Evolutionary conservation across 1,140 invertebrate species (phyloP), one percentile per base, ranked within the genome.

Genomic region (Sipha flava): DNA sequence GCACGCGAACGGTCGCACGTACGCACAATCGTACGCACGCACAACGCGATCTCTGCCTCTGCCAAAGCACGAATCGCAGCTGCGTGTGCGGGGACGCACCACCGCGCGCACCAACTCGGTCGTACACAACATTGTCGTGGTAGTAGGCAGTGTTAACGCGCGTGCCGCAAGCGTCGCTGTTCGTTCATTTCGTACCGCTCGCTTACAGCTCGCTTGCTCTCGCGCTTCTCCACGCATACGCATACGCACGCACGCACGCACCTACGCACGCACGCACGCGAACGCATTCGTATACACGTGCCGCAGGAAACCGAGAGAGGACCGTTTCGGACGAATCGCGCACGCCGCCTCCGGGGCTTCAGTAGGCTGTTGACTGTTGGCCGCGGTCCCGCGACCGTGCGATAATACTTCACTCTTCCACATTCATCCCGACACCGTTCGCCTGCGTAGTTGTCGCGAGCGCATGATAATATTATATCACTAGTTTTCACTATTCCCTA

Each of bases 281-380:
- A 79, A 31, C 47, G 79, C 73, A 43, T 77, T 59, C 68, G 81
- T 73, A 57, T 79, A 82, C 57, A 81, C 73, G 81, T 81, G 77
- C 80, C 73, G 59, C 79, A 68, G 43, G 45, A 75, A 80, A 70
- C 80, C 70, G 79, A 80, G 80, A 80, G 73, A 80, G 80, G 34
- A 70, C 57, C 31, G 37, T 70, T 70, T 70, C 43, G 40, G 37
- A 68, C 57, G 66, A 21, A 59, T 59, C 73, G 49, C 73, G n/a
- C 14, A 7, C 73, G 52, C 70, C n/a, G 34, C 52, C 73, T 29
- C 26, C 34, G 34, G 47, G 21, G 73, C 73, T 57, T 77, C 77
- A 79, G 77, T 81, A 79, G 70, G 81, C 79, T 54, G 66, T 79
- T 81, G 62, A 70, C 64, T 81, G 70, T 75, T 75, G 49, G 77